Evolutionary conservation across 1,140 invertebrate genomes (phyloP).

Genomic region (Bombus picipes): DNA sequence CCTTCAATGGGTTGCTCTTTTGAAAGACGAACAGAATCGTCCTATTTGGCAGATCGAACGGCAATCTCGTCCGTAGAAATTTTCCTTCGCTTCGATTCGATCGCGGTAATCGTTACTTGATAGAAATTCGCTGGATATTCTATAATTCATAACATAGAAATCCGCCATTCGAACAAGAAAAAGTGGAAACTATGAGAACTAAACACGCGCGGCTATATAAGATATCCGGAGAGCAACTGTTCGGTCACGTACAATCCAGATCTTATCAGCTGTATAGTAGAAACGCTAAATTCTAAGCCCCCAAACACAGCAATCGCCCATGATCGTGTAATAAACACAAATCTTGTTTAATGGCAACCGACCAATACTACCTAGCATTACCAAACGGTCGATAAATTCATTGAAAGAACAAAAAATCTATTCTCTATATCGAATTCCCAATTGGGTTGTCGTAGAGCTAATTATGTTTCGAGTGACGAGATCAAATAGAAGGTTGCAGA

Average conservation of each 20-base stretch:
- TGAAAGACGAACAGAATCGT: too few species aligned
- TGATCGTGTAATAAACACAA: not conserved
- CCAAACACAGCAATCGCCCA: not conserved
- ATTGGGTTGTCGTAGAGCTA: conserved; percentile 71
- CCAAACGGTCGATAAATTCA: not conserved
- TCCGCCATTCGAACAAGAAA: not conserved
- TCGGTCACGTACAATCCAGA: not conserved
- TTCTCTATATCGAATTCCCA: conserved; percentile 56
- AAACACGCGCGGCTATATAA: too few species aligned
- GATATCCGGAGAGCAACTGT: not conserved
- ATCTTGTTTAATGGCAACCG: not conserved
- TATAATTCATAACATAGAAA: too few species aligned
- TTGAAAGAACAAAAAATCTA: not conserved
- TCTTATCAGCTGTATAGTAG: not conserved
- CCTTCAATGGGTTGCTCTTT: too few species aligned
- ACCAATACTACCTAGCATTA: not conserved
- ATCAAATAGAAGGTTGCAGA: conserved; percentile 71
- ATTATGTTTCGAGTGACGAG: conserved; percentile 74
- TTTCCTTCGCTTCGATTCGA: too few species aligned
- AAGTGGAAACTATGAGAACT: not conserved
- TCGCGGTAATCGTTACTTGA: too few species aligned
- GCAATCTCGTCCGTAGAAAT: too few species aligned
- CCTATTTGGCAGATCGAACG: too few species aligned
- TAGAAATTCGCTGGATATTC: too few species aligned
- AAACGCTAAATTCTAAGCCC: not conserved